phyloP scores from a whole-genome alignment of 2,113 vertebrate genomes.

The Atrichornis clamosus region DNA sequence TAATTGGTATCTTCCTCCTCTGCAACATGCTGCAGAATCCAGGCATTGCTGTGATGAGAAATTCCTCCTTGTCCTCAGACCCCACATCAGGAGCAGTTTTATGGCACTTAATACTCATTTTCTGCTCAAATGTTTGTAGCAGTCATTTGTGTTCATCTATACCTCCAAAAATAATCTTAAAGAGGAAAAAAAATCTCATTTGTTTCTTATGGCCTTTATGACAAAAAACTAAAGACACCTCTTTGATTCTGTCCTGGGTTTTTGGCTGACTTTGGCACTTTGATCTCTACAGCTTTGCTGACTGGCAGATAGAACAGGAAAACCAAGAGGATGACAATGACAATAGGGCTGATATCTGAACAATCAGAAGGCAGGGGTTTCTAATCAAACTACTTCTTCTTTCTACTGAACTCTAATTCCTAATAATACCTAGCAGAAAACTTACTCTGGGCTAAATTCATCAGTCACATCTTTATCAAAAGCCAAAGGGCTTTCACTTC shows the following conservation, averaged over 20 bases:
- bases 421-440: not conserved
- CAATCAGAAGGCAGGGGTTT: not conserved
- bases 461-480: not conserved
- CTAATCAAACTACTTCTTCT: not conserved
- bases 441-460: not conserved
- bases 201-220: not conserved
- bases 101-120: not conserved
- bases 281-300: not conserved
- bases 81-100: not conserved
- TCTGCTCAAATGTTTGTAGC: not conserved
- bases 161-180: not conserved
- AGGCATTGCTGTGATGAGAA: not conserved
- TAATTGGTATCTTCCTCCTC: conserved; percentile 29
- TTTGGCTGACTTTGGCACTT: not conserved
- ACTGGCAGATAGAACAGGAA: not conserved
- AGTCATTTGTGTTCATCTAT: not conserved
- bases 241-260: not conserved
- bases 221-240: not conserved
- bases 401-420: not conserved
- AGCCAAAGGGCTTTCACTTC: not conserved
- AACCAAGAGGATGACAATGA: not conserved
- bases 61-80: not conserved
- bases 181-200: not conserved
- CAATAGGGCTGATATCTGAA: not conserved
- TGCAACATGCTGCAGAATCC: not conserved